Conservation (phyloP, 2,797 vertebrate genomes). For the Limosa lapponica region DNA sequence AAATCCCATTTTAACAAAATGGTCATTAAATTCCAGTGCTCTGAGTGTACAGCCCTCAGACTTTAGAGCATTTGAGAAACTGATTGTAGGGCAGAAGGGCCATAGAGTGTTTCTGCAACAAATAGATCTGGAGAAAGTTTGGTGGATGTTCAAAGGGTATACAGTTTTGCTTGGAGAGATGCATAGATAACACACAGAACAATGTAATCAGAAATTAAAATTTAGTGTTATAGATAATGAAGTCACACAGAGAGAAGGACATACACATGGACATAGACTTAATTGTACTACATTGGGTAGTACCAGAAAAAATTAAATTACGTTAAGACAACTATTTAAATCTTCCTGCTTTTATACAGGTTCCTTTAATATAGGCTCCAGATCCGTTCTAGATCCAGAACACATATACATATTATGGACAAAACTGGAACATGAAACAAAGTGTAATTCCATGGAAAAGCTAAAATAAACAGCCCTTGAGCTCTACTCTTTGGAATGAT, state of each 20-base stretch:
- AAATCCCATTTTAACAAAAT: background rate
- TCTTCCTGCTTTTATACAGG: background rate
- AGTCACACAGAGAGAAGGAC: background rate
- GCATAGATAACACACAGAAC: background rate
- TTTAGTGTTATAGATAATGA: background rate
- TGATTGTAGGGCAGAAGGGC: background rate
- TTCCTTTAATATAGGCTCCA: background rate
- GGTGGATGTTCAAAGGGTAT: background rate
- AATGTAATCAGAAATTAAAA: background rate
- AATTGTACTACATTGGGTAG: background rate
- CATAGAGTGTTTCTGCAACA: background rate
- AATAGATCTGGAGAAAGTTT: background rate
- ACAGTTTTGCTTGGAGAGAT: background rate
- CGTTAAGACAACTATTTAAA: background rate
- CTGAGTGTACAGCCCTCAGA: background rate
- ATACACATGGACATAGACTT: background rate
- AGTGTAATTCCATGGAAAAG: background rate
- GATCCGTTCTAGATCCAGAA: background rate
- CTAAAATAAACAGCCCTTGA: background rate
- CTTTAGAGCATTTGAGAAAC: background rate
- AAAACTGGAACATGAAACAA: background rate
- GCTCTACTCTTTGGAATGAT: background rate
- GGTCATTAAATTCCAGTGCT: background rate
- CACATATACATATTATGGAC: background rate
- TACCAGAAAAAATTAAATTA: background rate